These are phyloP conservation scores for Pao palembangensis DNA, from an alignment of 2,113 vertebrate species.

Conservation along the genomic window DNA sequence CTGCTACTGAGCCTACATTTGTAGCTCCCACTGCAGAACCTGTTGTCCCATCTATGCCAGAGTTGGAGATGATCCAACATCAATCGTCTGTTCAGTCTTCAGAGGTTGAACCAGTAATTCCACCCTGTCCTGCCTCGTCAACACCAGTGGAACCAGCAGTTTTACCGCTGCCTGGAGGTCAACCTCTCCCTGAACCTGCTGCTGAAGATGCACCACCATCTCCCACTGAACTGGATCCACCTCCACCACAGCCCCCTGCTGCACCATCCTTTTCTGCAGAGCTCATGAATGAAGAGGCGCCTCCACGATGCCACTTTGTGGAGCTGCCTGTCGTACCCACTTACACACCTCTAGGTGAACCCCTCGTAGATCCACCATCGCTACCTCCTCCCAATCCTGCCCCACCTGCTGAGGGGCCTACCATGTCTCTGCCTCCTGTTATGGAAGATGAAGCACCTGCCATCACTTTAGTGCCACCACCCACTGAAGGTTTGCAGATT, in stretches of 20 bases:
- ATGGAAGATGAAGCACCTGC: conserved; percentile 29
- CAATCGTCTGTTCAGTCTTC: background rate
- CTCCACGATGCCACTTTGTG: conserved; percentile 23
- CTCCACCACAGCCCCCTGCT: conserved; percentile 11
- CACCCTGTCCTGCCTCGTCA: conserved; percentile 11
- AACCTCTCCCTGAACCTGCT: background rate
- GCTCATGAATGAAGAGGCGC: conserved; percentile 24
- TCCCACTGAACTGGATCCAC: conserved; percentile 12
- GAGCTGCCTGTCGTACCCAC: conserved; percentile 19
- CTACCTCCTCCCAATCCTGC: conserved; percentile 13
- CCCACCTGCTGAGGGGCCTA: conserved; percentile 14
- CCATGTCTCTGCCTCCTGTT: conserved; percentile 14
- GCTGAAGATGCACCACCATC: background rate
- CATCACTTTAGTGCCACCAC: conserved; percentile 12
- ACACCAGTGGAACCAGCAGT: conserved; percentile 16
- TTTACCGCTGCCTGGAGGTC: conserved; percentile 2
- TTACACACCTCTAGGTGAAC: conserved; percentile 9
- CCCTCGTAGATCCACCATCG: conserved; percentile 7
- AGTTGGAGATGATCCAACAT: conserved; percentile 5
- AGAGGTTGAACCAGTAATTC: conserved; percentile 9
- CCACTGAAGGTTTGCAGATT: conserved; percentile 42
- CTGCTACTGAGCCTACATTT: conserved; percentile 8
- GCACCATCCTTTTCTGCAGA: background rate
- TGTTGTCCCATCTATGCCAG: background rate
- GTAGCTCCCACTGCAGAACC: conserved; percentile 8